phyloP scores from a whole-genome alignment of 2,797 vertebrate genomes.

The Coregonus ussuriensis region DNA sequence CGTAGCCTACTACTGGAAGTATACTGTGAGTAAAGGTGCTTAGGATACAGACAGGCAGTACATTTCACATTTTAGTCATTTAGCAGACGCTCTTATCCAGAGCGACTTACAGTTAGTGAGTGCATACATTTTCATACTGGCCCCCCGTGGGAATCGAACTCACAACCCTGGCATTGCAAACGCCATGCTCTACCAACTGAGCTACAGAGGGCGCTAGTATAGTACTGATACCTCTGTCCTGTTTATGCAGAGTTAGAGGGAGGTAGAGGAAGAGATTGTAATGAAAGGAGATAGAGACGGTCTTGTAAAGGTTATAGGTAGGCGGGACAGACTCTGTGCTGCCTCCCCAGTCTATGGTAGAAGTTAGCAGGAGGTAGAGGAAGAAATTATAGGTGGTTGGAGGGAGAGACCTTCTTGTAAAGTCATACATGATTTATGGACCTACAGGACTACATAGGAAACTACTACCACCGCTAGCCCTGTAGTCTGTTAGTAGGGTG shows the following conservation, averaged over 20 bases:
- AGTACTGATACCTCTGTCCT: too few species aligned
- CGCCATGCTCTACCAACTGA: too few species aligned
- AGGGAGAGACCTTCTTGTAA: not conserved
- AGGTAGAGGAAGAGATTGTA: not conserved
- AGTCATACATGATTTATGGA: not conserved
- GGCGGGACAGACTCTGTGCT: too few species aligned
- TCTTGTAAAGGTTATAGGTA: not conserved
- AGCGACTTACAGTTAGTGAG: too few species aligned
- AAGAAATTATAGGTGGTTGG: not conserved
- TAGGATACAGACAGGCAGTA: not conserved
- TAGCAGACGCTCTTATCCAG: too few species aligned
- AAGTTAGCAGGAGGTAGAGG: not conserved
- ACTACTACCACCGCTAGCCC: not conserved
- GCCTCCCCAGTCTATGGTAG: not conserved
- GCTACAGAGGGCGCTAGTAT: too few species aligned
- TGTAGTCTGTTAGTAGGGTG: not conserved
- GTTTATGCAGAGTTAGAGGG: too few species aligned
- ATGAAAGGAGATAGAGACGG: not conserved
- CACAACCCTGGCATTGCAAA: too few species aligned
- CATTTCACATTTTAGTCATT: too few species aligned
- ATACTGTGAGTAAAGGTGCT: too few species aligned
- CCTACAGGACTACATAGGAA: not conserved
- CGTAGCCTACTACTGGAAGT: not conserved
- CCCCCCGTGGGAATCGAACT: too few species aligned
- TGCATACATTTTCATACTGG: too few species aligned